Percentiles rank a stretch among this genome's conserved stretches.
Evolutionary conservation across 2,113 vertebrate genomes (phyloP).

Genomic region (Xiphias gladius): DNA sequence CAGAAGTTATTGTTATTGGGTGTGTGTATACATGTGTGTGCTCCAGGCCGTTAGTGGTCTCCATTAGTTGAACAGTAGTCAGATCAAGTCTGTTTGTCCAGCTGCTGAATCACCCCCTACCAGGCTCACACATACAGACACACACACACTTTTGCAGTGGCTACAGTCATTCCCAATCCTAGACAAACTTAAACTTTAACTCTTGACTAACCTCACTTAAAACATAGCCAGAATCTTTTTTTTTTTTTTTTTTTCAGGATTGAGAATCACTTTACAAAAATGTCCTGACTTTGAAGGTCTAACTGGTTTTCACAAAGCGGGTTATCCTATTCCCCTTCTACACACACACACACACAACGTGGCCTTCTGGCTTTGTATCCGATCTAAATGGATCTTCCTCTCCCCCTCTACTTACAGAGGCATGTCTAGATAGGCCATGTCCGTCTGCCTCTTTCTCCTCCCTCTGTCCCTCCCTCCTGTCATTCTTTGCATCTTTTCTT

Average conservation of each 20-base stretch:
- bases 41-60: slow-evolving; percentile 5
- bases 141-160: slow-evolving; percentile 10
- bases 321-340: neutral
- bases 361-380: slow-evolving; percentile 46
- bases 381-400: slow-evolving; percentile 59
- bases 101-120: slow-evolving; percentile 64
- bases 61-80: slow-evolving; percentile 70
- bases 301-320: neutral
- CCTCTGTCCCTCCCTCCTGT: slow-evolving; percentile 57
- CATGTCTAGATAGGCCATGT: slow-evolving; percentile 60
- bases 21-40: neutral
- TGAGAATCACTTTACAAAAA: neutral
- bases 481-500: slow-evolving; percentile 65
- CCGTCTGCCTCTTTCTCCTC: slow-evolving; percentile 54
- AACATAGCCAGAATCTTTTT: neutral
- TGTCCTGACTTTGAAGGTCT: neutral
- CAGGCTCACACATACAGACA: slow-evolving; percentile 3
- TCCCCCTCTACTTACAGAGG: slow-evolving; percentile 38
- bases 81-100: slow-evolving; percentile 75
- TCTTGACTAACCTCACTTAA: neutral
- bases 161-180: slow-evolving; percentile 13
- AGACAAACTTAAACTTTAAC: slow-evolving; percentile 40
- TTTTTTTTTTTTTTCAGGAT: neutral
- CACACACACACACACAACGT: slow-evolving; percentile 16
- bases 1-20: slow-evolving; percentile 44